Evolutionary conservation across 2,797 vertebrate species (phyloP), one percentile per base, ranked within the genome.

Genomic region (Serranus cabrilla): DNA sequence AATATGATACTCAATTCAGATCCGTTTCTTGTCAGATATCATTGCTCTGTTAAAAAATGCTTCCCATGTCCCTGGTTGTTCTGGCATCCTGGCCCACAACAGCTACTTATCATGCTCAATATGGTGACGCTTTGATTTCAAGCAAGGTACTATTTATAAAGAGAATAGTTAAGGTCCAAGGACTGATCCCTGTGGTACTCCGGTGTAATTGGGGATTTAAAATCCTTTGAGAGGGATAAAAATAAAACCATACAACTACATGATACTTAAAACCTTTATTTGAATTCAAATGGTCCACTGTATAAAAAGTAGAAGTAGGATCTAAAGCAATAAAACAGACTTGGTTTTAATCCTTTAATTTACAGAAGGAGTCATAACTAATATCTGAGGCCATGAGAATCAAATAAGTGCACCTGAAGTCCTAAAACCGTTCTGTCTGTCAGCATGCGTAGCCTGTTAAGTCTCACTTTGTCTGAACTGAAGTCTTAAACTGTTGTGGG

Each of bases 401-500:
- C 37, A 65, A 63, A 64, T 23, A 18, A n/a, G 57, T 71, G 57
- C 23, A 68, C 13, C 45, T 46, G 21, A 56, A 47, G 50, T 6
- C 42, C 10, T 63, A 20, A 55, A 72, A 64, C 42, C 12, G 14
- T 72, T 60, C 54, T 37, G 56, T 55, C 45, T 78, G 51, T 70
- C 59, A 55, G n/a, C 46, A 43, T 31, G 7, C 65, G 66, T 13
- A 56, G 34, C 54, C 46, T 79, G 71, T 74, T 60, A 60, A 31
- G 64, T 71, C 39, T 74, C 12, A 52, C 63, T 80, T 60, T 43
- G 46, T 74, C 71, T 43, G 37, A 82, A 31, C 57, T 72, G 11
- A 62, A 68, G 51, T 75, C 61, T 79, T 68, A 54, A 82, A 76
- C 61, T 76, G 51, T 71, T 37, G 51, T 65, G 45, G 50, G 55